Evolutionary conservation across 2,113 vertebrate species (phyloP).

Genomic region (Sceloporus undulatus): DNA sequence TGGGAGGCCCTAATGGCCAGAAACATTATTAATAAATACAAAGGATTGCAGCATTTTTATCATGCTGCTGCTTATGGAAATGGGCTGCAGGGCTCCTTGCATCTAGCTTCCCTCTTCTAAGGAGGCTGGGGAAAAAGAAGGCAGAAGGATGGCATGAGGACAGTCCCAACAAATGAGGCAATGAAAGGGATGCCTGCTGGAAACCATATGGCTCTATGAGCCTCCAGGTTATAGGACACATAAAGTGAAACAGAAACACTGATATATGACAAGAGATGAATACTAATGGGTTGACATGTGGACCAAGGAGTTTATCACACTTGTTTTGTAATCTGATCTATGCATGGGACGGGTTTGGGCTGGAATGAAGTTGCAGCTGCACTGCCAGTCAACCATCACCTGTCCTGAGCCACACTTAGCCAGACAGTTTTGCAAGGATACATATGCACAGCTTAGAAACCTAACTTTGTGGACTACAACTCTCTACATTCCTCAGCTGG

Average conservation of each 20-base stretch:
- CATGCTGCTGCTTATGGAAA: not conserved
- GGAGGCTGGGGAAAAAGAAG: not conserved
- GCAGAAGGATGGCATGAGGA: not conserved
- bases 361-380: too few species aligned
- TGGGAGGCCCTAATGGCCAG: too few species aligned
- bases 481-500: too few species aligned
- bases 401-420: not conserved
- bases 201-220: not conserved
- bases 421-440: too few species aligned
- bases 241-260: not conserved
- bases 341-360: too few species aligned
- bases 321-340: too few species aligned
- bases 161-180: not conserved
- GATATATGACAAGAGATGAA: not conserved
- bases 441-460: too few species aligned
- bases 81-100: not conserved
- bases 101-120: not conserved
- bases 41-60: not conserved
- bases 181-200: not conserved
- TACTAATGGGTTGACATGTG: not conserved
- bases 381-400: too few species aligned
- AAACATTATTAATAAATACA: too few species aligned
- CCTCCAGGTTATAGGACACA: not conserved
- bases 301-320: not conserved
- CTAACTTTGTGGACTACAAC: too few species aligned